Base-by-base conservation (phyloP, 2,888 invertebrate species). In the Barypeithes pellucidus region DNA sequence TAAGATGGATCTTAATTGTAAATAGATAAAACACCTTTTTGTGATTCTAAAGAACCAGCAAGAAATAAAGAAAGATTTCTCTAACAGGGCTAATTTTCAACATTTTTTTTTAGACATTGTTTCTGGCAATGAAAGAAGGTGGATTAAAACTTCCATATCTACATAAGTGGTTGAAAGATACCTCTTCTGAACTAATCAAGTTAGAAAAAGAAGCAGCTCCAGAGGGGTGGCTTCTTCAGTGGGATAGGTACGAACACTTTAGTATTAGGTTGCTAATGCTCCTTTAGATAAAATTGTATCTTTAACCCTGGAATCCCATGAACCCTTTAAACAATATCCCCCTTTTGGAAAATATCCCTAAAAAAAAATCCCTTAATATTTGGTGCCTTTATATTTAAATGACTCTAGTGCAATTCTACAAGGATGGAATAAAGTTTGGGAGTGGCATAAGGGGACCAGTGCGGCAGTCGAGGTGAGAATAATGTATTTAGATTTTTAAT, bases 231-330 rank as follows among this genome's bases (percentile, higher is more conserved):
- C 88, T 88, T 80, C 90, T 92, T 84, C 89, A 90, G 82, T 93
- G 92, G 92, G 91, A 92, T 90, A 92, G 92, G 92, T 92, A 92
- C 87, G 88, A 86, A 72, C 84, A 84, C 20, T 62, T 84, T 76
- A 77, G 67, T 67, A 43, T 16, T 63, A 63, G 41, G 43, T 60
- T 20, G 39, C 59, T 62, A 20, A 43, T 43, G 22, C 29, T 62
- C 62, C 69, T 57, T 66, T 29, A 60, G 20, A 12, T 50, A 36
- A 62, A 59, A 52, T 41, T 52, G 12, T 36, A 18, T 33, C 68
- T 39, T 24, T 5, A 14, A 18, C 22, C 33, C 20, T 33, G 59
- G n/a, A n/a, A 3, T 68, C 60, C 67, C 54, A 65, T 59, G 65
- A 3, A 20, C 45, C 68, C 45, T 50, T 59, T 20, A 16, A 20